These are phyloP conservation scores for Aphodius sticticus DNA, from an alignment of 2,888 invertebrate species.

Conservation along the genomic window DNA sequence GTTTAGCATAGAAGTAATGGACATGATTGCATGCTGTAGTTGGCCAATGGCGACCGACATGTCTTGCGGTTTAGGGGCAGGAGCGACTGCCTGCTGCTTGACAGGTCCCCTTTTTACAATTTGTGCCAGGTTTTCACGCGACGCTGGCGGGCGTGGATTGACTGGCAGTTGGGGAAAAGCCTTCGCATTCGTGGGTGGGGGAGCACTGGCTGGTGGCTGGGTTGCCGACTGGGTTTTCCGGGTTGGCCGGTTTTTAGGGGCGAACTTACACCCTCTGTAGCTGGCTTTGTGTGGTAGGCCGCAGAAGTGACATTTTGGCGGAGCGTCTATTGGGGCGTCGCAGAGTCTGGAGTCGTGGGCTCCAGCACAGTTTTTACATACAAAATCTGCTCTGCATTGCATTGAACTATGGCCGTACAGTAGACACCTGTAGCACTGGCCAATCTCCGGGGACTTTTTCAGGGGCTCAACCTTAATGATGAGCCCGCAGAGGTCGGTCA, in stretches of 20 bases:
- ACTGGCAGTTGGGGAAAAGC: not conserved
- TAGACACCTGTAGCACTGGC: not conserved
- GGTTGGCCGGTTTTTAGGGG: not conserved
- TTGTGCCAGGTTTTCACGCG: not conserved
- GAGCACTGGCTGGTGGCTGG: not conserved
- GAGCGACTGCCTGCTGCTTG: not conserved
- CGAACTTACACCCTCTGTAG: not conserved
- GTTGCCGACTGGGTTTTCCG: not conserved
- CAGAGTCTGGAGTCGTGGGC: not conserved
- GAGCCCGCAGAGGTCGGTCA: not conserved
- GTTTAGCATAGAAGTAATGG: not conserved
- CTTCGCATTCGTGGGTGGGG: not conserved
- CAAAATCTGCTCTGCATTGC: not conserved
- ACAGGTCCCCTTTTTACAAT: not conserved
- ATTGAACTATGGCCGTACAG: not conserved
- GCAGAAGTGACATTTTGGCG: not conserved
- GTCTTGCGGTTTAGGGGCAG: not conserved
- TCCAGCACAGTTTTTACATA: not conserved
- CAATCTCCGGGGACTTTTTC: not conserved
- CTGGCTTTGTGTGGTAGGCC: not conserved
- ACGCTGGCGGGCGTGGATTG: not conserved
- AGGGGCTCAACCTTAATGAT: not conserved
- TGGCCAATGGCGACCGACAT: not conserved
- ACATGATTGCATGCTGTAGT: not conserved
- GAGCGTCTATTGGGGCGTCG: not conserved